Percentiles rank a stretch among this genome's conserved stretches.
These are phyloP conservation scores for Cherax quadricarinatus DNA, from an alignment of 1,140 invertebrate species.

Conservation along the genomic window DNA sequence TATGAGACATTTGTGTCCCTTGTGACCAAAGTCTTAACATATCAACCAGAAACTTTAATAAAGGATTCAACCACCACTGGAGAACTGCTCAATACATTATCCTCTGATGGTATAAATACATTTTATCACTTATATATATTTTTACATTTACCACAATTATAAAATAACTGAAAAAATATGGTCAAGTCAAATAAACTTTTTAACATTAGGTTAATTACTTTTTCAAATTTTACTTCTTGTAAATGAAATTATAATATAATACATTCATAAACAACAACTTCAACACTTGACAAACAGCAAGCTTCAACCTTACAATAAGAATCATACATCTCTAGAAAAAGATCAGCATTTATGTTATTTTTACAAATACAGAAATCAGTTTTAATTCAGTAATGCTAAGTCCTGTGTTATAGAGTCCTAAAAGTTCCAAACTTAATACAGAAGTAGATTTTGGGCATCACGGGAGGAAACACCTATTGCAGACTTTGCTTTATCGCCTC, in stretches of 20 bases:
- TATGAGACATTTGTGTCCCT: conserved; percentile 4
- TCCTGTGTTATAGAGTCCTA: neutral
- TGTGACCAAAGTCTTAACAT: neutral
- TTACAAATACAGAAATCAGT: neutral
- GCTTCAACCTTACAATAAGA: neutral
- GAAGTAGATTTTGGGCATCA: too few relatives aligned
- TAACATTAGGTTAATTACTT: neutral
- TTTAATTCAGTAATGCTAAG: neutral
- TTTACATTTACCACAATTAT: neutral
- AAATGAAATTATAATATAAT: neutral
- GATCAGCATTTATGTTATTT: neutral
- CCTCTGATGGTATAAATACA: neutral
- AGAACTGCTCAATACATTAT: neutral
- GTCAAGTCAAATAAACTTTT: neutral
- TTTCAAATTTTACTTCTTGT: neutral
- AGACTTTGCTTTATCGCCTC: neutral
- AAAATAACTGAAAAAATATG: neutral
- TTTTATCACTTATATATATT: neutral
- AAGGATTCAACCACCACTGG: neutral
- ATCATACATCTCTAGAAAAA: neutral
- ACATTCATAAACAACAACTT: neutral
- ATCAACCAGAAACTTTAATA: neutral
- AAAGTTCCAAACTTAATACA: too few relatives aligned
- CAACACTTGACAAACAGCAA: neutral
- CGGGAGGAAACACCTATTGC: too few relatives aligned